Evolutionary conservation across 2,888 invertebrate species (phyloP).

Genomic region (Drosophila meridiana): DNA sequence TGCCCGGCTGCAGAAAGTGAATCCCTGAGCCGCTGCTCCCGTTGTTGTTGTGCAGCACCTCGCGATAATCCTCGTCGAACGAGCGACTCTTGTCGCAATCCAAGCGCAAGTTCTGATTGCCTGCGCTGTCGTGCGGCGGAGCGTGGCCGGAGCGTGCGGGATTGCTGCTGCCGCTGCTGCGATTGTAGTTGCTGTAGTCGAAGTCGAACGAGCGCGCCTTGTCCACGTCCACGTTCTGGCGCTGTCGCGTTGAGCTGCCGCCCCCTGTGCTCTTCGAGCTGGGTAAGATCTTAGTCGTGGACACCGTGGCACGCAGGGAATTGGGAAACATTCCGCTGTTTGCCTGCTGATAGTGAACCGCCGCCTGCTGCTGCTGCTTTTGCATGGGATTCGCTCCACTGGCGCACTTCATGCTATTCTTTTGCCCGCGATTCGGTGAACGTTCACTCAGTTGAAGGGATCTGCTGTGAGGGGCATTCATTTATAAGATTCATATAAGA

Average conservation of each 20-base stretch:
- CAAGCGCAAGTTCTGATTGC: slow-evolving; percentile 78
- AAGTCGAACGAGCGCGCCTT: slow-evolving; percentile 85
- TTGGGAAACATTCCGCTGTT: slow-evolving; percentile 78
- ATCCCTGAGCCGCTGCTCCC: slow-evolving; percentile 47
- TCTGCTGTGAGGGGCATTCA: slow-evolving; percentile 72
- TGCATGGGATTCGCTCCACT: slow-evolving; percentile 58
- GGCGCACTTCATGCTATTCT: slow-evolving; percentile 79
- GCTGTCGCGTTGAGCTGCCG: slow-evolving; percentile 42
- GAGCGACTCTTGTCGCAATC: slow-evolving; percentile 85
- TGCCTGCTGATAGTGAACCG: slow-evolving; percentile 48
- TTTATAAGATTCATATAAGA: neutral
- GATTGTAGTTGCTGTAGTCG: slow-evolving; percentile 82
- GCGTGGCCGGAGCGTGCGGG: slow-evolving; percentile 14
- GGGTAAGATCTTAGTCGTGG: slow-evolving; percentile 57
- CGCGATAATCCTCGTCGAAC: slow-evolving; percentile 84
- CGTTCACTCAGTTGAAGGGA: slow-evolving; percentile 88
- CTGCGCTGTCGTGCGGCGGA: no score
- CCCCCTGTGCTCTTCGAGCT: slow-evolving; percentile 42
- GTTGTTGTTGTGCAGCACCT: slow-evolving; percentile 75
- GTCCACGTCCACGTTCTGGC: slow-evolving; percentile 78
- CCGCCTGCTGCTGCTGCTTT: slow-evolving; percentile 17
- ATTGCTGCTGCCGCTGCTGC: slow-evolving; percentile 16
- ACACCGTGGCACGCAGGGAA: slow-evolving; percentile 71
- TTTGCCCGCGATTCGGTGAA: slow-evolving; percentile 85
- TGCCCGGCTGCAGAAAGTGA: slow-evolving; percentile 72